A percentile compares a stretch with the other conserved stretches of the same genome.
Evolutionary conservation across 1,140 invertebrate species (phyloP).

Genomic region (Drosophila ohnishii): DNA sequence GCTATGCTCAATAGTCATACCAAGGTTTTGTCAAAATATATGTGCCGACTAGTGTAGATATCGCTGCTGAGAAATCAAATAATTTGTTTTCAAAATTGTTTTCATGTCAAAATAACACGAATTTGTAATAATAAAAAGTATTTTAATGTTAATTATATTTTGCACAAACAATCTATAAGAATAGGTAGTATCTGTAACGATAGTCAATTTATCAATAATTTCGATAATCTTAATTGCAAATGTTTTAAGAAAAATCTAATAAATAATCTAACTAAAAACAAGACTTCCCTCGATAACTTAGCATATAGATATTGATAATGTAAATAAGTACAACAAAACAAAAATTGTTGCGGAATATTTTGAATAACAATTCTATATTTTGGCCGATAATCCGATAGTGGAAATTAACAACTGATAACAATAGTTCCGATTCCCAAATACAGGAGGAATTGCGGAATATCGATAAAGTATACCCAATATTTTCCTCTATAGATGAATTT

Average conservation of each 20-base stretch:
- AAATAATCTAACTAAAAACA: not conserved
- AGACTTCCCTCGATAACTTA: not conserved
- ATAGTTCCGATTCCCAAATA: too few species aligned
- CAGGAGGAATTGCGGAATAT: too few species aligned
- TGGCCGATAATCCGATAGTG: too few species aligned
- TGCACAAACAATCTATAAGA: not conserved
- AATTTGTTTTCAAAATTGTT: conserved; percentile 3
- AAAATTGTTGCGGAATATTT: too few species aligned
- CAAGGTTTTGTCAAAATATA: too few species aligned
- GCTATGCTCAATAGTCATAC: too few species aligned
- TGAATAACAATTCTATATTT: too few species aligned
- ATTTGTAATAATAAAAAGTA: not conserved
- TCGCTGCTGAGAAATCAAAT: conserved; percentile 13
- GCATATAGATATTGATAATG: not conserved
- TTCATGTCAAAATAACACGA: not conserved
- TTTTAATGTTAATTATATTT: not conserved
- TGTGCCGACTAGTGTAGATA: too few species aligned
- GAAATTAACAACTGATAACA: too few species aligned
- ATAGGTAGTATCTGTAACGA: not conserved
- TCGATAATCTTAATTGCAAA: not conserved
- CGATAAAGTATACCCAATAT: too few species aligned
- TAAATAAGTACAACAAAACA: too few species aligned
- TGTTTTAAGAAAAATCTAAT: not conserved
- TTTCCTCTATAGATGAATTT: not conserved
- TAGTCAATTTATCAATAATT: too few species aligned